These are phyloP conservation scores for Halictus rubicundus DNA, from an alignment of 1,140 invertebrate species.

Conservation along the genomic window DNA sequence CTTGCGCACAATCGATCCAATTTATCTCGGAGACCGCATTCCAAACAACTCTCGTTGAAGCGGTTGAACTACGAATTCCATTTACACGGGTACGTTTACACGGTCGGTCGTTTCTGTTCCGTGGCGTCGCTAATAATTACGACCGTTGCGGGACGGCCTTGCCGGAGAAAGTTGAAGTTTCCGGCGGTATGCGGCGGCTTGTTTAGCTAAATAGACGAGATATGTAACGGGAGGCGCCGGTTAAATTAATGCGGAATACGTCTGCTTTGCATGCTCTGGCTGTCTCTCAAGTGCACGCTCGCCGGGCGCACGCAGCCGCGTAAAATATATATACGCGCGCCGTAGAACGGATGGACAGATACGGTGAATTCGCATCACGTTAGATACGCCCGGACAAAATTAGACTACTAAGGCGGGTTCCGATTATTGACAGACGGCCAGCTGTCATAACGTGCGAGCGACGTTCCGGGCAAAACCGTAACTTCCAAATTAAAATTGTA, in stretches of 20 bases:
- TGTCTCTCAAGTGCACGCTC: slow-evolving; percentile 8
- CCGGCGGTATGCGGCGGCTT: background rate
- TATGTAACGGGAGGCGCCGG: slow-evolving; percentile 1
- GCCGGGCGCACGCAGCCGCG: background rate
- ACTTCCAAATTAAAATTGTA: too few relatives aligned
- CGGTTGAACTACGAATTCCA: background rate
- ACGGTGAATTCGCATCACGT: background rate
- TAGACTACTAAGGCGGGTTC: background rate
- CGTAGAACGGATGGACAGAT: background rate
- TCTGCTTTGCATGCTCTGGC: background rate
- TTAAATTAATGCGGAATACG: slow-evolving; percentile 15
- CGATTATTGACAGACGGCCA: background rate
- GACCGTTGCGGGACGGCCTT: background rate
- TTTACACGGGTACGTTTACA: slow-evolving; percentile 1
- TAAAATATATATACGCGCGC: background rate
- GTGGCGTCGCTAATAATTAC: slow-evolving; percentile 9
- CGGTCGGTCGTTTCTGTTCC: background rate
- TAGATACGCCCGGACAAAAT: background rate
- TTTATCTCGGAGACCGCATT: too few relatives aligned
- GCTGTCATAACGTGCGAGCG: too few relatives aligned
- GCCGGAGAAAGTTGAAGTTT: slow-evolving; percentile 1
- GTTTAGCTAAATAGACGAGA: slow-evolving; percentile 4
- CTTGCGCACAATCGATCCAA: background rate
- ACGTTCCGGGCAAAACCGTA: background rate
- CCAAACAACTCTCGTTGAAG: background rate